Conservation (phyloP, 2,888 invertebrate species). For the Epinotia ramella region DNA sequence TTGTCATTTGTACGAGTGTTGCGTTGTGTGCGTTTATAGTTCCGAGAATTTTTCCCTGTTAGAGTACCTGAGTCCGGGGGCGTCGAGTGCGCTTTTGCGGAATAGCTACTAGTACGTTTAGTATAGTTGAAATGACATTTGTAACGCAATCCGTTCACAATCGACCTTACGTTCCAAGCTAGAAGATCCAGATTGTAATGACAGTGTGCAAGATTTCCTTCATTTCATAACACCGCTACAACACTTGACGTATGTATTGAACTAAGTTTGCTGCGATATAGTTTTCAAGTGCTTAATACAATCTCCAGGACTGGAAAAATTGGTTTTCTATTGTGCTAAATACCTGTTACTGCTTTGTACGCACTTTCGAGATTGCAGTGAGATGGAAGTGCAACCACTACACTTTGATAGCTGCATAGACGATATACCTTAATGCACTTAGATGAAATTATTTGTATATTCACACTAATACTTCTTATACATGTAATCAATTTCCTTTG, state of each 20-base stretch:
- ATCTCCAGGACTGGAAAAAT: too few species aligned
- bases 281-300: neutral
- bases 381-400: too few species aligned
- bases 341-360: too few species aligned
- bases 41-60: slow-evolving; percentile 59
- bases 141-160: neutral
- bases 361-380: too few species aligned
- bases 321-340: too few species aligned
- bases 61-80: slow-evolving; percentile 17
- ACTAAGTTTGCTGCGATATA: neutral
- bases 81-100: slow-evolving; percentile 35
- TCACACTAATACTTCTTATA: too few species aligned
- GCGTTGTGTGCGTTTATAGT: slow-evolving; percentile 65
- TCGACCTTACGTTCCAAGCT: neutral
- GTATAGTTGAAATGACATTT: neutral
- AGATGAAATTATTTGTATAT: too few species aligned
- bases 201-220: neutral
- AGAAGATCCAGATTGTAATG: neutral
- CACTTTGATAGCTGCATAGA: too few species aligned
- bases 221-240: neutral
- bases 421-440: too few species aligned
- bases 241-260: neutral
- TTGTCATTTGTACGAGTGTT: slow-evolving; percentile 50
- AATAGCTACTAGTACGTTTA: slow-evolving; percentile 13
- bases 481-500: too few species aligned